Percentiles rank a stretch among this genome's conserved stretches.
Evolutionary conservation across 2,888 invertebrate genomes (phyloP).

Genomic region (Sinopyrophorus schimmeli): DNA sequence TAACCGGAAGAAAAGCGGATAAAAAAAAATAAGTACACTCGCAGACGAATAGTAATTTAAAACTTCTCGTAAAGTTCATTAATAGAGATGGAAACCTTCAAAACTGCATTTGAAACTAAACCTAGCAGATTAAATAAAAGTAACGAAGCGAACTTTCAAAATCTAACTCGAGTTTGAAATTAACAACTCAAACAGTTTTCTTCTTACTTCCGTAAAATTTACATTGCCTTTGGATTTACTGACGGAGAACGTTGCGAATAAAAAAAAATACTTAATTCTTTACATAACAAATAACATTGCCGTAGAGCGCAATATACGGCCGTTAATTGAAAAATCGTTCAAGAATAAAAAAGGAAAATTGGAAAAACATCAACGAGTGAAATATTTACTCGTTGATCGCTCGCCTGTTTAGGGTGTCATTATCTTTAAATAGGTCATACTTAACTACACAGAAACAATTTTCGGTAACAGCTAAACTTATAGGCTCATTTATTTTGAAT

Average conservation of each 20-base stretch:
- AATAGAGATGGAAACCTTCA: slow-evolving; percentile 3
- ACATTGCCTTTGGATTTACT: slow-evolving; percentile 3
- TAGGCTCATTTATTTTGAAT: too few species aligned
- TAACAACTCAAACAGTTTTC: slow-evolving; percentile 10
- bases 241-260: slow-evolving; percentile 1
- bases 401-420: too few species aligned
- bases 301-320: neutral
- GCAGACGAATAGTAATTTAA: slow-evolving; percentile 3
- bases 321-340: slow-evolving; percentile 5
- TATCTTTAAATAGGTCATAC: too few species aligned
- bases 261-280: slow-evolving; percentile 2
- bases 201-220: neutral
- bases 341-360: neutral
- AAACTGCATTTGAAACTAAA: slow-evolving; percentile 13
- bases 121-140: slow-evolving; percentile 8
- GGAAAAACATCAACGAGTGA: neutral
- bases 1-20: neutral
- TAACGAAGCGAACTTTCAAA: slow-evolving; percentile 4
- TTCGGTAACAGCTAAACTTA: too few species aligned
- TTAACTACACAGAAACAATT: too few species aligned
- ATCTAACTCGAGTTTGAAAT: slow-evolving; percentile 4
- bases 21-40: neutral
- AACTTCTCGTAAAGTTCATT: slow-evolving; percentile 6
- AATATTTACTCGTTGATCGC: too few species aligned
- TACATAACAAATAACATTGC: slow-evolving; percentile 2